Evolutionary conservation across 2,113 vertebrate genomes (phyloP), one percentile per base, ranked within the genome.

Genomic region (Turdus rufiventris): DNA sequence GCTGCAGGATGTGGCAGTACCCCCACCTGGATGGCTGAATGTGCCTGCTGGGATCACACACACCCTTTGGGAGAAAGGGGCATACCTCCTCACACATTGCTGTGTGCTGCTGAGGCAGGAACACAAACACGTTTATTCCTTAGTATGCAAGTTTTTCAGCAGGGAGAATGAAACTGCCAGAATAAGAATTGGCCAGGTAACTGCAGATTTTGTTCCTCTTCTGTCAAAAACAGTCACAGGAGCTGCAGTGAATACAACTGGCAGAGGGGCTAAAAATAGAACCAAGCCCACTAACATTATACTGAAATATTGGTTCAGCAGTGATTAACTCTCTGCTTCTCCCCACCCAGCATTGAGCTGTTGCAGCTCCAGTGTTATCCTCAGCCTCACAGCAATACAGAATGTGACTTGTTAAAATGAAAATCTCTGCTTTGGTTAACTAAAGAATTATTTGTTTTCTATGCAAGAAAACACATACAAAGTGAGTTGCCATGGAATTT

Each of bases 241-340:
- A 93, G 8, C 56, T 86, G 20, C 51, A 73, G 31, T 17, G 73
- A 81, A 20, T 24, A 33, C 54, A 43, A 51, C 82, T 88, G 85
- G 82, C 63, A 92, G 85, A 79, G 33, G 33, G 33, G 33, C 92
- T 95, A 88, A 93, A 94, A 90, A 85, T 88, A 96, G 40, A 85
- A 82, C 23, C 12, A 36, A 85, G 70, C 74, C 53, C 36, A 6
- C 61, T 42, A 68, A 65, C 47, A 18, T 76, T 50, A 33, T 83
- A 90, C 85, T 1, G 47, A 90, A 90, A 88, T 95, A 96, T 76
- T 86, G 95, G 75, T 63, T 93, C 60, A 54, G 71, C 38, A 31
- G 79, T 77, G 82, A 92, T 96, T 86, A 90, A 88, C 67, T 90
- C 80, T 62, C 63, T 72, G 54, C 42, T 92, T 88, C 79, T 80